Evolutionary conservation across 2,888 invertebrate species (phyloP).

Genomic region (Alviniconcha strummeri): DNA sequence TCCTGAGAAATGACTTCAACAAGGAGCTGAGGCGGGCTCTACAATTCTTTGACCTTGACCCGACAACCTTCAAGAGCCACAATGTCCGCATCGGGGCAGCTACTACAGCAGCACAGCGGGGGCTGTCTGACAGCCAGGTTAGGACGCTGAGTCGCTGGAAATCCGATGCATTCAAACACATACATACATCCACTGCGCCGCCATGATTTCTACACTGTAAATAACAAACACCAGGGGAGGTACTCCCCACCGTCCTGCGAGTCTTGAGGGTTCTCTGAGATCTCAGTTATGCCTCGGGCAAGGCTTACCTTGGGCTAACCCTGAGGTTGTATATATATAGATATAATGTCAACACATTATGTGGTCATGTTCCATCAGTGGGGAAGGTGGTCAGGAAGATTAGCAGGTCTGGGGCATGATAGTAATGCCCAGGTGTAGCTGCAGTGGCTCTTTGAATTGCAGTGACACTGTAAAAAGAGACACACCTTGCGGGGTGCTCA

Average conservation of each 20-base stretch:
- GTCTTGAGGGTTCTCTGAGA: not conserved
- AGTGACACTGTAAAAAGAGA: no score
- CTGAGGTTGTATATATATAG: no score
- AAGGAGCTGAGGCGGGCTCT: not conserved
- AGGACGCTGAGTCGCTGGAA: not conserved
- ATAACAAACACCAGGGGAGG: not conserved
- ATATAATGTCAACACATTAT: no score
- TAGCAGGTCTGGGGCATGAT: no score
- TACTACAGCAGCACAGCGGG: not conserved
- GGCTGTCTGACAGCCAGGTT: not conserved
- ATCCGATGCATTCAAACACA: not conserved
- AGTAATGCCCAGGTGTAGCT: no score
- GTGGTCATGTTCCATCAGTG: no score
- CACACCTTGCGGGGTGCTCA: no score
- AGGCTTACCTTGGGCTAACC: not conserved
- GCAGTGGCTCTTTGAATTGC: no score
- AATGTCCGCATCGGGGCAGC: slow-evolving; percentile 15
- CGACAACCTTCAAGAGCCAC: not conserved
- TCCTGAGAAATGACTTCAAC: not conserved
- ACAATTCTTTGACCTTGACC: not conserved
- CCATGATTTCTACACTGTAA: not conserved
- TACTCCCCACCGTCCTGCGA: not conserved
- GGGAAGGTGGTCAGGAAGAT: no score
- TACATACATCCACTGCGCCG: not conserved
- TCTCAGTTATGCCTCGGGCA: no score